These are phyloP conservation scores for Ochropacha duplaris DNA, from an alignment of 2,888 invertebrate species.

Conservation along the genomic window DNA sequence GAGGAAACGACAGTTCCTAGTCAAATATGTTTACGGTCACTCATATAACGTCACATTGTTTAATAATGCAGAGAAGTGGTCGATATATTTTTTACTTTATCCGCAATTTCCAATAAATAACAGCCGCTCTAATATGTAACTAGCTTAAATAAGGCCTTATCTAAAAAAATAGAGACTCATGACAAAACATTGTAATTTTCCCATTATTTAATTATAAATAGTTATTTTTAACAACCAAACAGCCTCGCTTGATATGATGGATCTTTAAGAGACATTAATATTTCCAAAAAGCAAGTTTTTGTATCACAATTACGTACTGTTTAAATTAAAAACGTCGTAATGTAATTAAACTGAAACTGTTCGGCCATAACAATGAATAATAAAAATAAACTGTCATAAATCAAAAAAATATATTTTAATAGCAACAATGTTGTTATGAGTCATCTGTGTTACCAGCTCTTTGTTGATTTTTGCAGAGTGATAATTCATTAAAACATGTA, in stretches of 20 bases:
- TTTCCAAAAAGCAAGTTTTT: conserved; percentile 8
- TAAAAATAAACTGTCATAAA: conserved; percentile 19
- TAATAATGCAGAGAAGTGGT: too few relatives aligned
- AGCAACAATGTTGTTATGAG: background rate
- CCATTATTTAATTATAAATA: background rate
- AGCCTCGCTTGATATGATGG: conserved; percentile 29
- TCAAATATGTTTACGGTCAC: too few relatives aligned
- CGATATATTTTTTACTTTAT: too few relatives aligned
- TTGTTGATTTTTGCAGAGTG: too few relatives aligned
- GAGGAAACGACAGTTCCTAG: too few relatives aligned
- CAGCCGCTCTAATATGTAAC: too few relatives aligned
- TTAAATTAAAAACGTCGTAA: conserved; percentile 32
- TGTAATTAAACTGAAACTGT: conserved; percentile 29
- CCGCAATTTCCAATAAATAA: too few relatives aligned
- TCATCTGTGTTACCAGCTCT: background rate
- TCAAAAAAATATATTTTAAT: conserved; percentile 13
- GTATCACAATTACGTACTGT: conserved; percentile 22
- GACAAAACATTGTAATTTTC: background rate
- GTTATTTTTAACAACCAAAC: conserved; percentile 15
- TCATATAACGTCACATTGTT: too few relatives aligned
- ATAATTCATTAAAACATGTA: too few relatives aligned
- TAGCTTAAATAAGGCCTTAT: too few relatives aligned
- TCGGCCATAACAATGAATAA: conserved; percentile 16
- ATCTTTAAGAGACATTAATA: conserved; percentile 7
- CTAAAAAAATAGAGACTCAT: too few relatives aligned